A percentile compares a stretch with the other conserved stretches of the same genome.
phyloP scores from a whole-genome alignment of 2,113 vertebrate species.

The Egretta garzetta region DNA sequence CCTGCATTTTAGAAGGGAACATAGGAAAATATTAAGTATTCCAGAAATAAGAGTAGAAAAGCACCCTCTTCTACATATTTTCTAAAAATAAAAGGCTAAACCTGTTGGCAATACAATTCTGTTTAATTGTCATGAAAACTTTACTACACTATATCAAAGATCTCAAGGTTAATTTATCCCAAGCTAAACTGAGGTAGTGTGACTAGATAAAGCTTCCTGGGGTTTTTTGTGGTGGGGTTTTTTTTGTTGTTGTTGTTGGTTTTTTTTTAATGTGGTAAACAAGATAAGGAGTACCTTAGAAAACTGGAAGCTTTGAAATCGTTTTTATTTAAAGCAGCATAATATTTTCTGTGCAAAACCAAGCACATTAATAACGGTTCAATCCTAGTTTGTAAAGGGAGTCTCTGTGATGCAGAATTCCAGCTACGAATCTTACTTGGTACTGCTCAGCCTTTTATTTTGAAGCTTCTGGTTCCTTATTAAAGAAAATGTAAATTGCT shows the following conservation, averaged over 20 bases:
- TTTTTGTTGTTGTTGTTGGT: too few relatives aligned
- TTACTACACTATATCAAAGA: not conserved
- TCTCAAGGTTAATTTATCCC: not conserved
- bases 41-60: not conserved
- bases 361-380: not conserved
- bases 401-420: not conserved
- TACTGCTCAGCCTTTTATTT: slow-evolving; percentile 27
- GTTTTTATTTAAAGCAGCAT: not conserved
- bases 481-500: slow-evolving; percentile 61
- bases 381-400: not conserved
- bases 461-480: slow-evolving; percentile 46
- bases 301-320: not conserved
- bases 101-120: not conserved
- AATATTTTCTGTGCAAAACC: not conserved
- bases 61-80: not conserved
- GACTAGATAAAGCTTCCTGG: not conserved
- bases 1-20: not conserved
- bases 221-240: not conserved
- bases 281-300: not conserved
- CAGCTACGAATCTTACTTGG: not conserved
- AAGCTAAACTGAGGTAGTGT: not conserved
- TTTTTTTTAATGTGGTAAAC: not conserved
- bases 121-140: not conserved
- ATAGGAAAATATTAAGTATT: not conserved
- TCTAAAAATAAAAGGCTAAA: not conserved